Evolutionary conservation across 2,888 invertebrate species (phyloP), one percentile per base, ranked within the genome.

Genomic region (Monochamus alternatus): DNA sequence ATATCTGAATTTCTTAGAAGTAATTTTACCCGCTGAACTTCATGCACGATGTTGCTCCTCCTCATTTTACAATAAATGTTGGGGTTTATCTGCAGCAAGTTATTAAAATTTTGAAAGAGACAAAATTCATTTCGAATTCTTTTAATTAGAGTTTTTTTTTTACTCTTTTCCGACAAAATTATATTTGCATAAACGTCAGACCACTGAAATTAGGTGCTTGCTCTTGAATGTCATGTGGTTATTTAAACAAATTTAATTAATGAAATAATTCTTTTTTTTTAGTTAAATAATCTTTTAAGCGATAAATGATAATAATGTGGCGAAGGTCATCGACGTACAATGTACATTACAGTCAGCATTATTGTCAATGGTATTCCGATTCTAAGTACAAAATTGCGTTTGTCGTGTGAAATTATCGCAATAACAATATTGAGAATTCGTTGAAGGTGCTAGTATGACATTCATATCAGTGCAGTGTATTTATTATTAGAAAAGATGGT

Each of bases 311-410:
- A 60, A 75, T 75, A 75, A 72, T 38, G n/a, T 38, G 12, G 55
- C 64, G 64, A 75, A 75, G 68, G 75, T 75, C 73, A 68, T 22
- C 55, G 64, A 14, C 52, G 68, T 68, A 55, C 66, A 58, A 32
- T 47, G 62, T 64, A 60, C 47, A 60, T 32, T 62, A 14, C 22
- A 71, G 67, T 75, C 75, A 75, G 68, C 73, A 59, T 75, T 72
- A 73, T 73, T 68, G 43, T 74, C 65, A 73, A 32, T 67, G n/a
- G 58, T 71, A 59, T 72, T 63, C 62, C 51, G 30, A 64, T 43
- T 60, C 58, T 63, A 51, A 47, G 66, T 73, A 66, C 73, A 60
- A 59, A 68, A 69, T 73, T 55, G 30, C 52, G 64, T 65, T 73
- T 62, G 63, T 69, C 22, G 43, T 69, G 69, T 47, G 69, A 69